Conservation (phyloP, 2,113 vertebrate genomes). For the Dicrurus megarhynchus region DNA sequence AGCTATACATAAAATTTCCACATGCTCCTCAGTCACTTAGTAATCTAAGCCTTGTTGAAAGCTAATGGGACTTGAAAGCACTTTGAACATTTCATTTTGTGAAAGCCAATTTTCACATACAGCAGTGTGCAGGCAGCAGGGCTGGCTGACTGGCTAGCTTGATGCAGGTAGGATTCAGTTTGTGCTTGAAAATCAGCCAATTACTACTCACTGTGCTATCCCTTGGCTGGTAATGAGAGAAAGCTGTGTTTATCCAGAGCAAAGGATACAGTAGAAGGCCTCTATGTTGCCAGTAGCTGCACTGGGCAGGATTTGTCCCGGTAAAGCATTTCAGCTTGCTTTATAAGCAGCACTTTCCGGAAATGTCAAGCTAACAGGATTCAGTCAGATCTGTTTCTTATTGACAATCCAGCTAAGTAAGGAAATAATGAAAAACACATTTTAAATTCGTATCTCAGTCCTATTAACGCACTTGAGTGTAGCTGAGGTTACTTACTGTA, state of each 20-base stretch:
- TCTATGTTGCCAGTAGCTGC: neutral
- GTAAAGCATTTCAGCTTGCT: neutral
- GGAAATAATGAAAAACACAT: neutral
- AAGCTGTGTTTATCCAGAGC: neutral
- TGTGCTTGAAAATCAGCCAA: conserved; percentile 47
- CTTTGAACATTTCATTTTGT: conserved; percentile 22
- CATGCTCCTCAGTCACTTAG: neutral
- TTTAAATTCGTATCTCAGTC: neutral
- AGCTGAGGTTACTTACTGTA: neutral
- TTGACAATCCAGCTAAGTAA: conserved; percentile 15
- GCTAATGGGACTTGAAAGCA: conserved; percentile 51
- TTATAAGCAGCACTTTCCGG: neutral
- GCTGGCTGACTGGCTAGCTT: neutral
- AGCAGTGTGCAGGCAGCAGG: neutral
- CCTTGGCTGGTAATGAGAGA: conserved; percentile 18
- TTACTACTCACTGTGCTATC: conserved; percentile 34
- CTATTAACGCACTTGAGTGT: neutral
- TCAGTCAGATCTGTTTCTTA: conserved; percentile 11
- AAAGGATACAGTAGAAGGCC: neutral
- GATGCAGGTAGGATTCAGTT: conserved; percentile 24
- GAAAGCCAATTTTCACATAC: neutral
- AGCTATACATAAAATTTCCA: neutral
- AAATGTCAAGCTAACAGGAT: conserved; percentile 27
- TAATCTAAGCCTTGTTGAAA: conserved; percentile 21
- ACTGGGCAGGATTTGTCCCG: neutral